A percentile compares a stretch with the other conserved stretches of the same genome.
Conservation (phyloP, 2,797 vertebrate species). For the Streptopelia turtur region DNA sequence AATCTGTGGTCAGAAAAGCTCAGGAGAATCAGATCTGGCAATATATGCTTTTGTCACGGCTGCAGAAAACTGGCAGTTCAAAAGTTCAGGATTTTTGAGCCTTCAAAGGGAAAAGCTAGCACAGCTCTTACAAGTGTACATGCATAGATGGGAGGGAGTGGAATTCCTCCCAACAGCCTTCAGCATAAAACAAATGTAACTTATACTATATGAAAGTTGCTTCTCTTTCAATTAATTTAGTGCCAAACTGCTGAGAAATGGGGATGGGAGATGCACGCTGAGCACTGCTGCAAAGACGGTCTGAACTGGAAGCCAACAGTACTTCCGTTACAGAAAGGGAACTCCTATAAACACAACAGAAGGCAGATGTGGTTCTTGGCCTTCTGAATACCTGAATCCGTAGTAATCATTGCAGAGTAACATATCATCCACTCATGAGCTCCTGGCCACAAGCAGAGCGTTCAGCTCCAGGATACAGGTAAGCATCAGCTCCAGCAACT, state of each 20-base stretch:
- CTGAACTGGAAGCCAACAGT: background rate
- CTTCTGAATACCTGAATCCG: background rate
- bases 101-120: background rate
- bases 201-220: conserved; percentile 26
- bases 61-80: background rate
- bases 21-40: background rate
- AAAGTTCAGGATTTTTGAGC: background rate
- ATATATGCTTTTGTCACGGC: rapidly evolving
- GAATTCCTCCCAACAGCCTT: background rate
- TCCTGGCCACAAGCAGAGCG: background rate
- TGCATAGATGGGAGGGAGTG: background rate
- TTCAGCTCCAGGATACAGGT: background rate
- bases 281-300: conserved; percentile 25
- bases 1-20: background rate
- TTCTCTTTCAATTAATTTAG: background rate
- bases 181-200: conserved; percentile 37
- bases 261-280: conserved; percentile 20
- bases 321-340: background rate
- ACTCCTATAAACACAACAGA: background rate
- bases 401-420: rapidly evolving
- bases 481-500: background rate
- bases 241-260: conserved; percentile 37
- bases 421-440: background rate
- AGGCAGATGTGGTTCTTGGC: background rate
- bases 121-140: background rate